Percentiles rank a stretch among this genome's conserved stretches.
Evolutionary conservation across 2,113 vertebrate species (phyloP).

Genomic region (Porphyrio hochstetteri): DNA sequence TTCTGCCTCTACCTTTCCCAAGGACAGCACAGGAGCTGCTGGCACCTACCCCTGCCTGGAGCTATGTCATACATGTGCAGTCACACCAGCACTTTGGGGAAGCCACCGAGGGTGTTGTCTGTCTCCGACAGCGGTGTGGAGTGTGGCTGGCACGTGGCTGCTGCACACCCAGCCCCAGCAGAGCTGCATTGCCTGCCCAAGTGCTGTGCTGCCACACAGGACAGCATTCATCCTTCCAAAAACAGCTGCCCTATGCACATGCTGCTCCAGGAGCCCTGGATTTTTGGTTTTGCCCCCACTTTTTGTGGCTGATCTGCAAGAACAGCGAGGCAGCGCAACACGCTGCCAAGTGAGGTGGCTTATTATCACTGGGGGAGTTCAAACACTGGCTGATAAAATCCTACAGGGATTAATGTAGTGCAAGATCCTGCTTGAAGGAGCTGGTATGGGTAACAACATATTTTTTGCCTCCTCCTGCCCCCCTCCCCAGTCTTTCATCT

Average conservation of each 20-base stretch:
- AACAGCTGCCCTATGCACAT: neutral
- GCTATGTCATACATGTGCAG: fast-evolving
- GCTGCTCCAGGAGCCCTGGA: neutral
- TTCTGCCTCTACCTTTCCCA: neutral
- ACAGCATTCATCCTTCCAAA: neutral
- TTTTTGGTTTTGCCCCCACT: fast-evolving
- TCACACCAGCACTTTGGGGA: neutral
- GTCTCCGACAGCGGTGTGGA: fast-evolving
- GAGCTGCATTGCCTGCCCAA: fast-evolving
- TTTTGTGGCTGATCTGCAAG: neutral
- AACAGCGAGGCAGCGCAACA: neutral
- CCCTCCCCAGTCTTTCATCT: neutral
- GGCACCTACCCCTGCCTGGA: neutral
- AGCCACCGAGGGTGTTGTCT: neutral
- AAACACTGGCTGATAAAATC: neutral
- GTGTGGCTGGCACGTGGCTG: fast-evolving
- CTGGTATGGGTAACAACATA: neutral
- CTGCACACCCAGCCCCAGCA: fast-evolving
- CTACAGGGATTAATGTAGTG: neutral
- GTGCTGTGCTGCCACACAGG: fast-evolving
- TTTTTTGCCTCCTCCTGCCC: neutral
- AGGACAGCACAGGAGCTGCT: neutral
- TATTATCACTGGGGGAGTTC: neutral
- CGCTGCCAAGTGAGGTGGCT: neutral
- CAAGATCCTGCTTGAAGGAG: neutral